A percentile compares a stretch with the other conserved stretches of the same genome.
phyloP scores from a whole-genome alignment of 2,113 vertebrate genomes.

The Salminus brasiliensis region DNA sequence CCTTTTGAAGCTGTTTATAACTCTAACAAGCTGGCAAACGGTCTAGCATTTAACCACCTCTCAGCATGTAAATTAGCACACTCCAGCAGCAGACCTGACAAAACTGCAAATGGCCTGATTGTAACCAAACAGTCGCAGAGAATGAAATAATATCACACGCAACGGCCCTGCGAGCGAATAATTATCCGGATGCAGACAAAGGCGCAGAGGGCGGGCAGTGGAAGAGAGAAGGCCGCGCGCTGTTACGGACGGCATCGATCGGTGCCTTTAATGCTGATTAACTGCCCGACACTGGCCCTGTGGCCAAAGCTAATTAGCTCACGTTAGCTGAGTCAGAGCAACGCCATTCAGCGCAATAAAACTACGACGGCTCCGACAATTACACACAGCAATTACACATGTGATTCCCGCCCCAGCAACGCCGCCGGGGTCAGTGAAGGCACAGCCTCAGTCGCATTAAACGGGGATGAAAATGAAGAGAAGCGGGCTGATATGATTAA shows the following conservation, averaged over 20 bases:
- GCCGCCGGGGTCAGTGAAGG: constrained; percentile 35
- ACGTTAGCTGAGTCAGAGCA: constrained; percentile 40
- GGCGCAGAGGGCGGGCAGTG: background rate
- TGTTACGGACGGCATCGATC: constrained; percentile 44
- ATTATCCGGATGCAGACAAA: constrained; percentile 38
- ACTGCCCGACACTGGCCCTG: constrained; percentile 48
- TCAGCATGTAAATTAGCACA: constrained; percentile 47
- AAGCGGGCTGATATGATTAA: constrained; percentile 18
- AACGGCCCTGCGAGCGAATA: constrained; percentile 7
- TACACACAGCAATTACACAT: constrained; percentile 48
- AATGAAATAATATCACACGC: constrained; percentile 20
- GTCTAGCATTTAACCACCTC: constrained; percentile 38
- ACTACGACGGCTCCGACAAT: constrained; percentile 35
- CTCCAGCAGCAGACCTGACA: constrained; percentile 31
- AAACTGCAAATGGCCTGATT: constrained; percentile 35
- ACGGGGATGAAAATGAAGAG: constrained; percentile 6
- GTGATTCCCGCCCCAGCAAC: constrained; percentile 25
- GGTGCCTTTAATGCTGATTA: constrained; percentile 58
- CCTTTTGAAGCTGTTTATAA: constrained; percentile 42
- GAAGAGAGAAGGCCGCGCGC: constrained; percentile 14
- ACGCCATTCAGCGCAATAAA: constrained; percentile 44
- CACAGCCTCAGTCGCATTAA: constrained; percentile 24
- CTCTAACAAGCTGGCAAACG: constrained; percentile 42
- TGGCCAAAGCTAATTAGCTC: constrained; percentile 53
- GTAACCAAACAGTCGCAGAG: constrained; percentile 11